Evolutionary conservation across 2,888 invertebrate genomes (phyloP), one percentile per base, ranked within the genome.

Genomic region (Margaritifera margaritifera): DNA sequence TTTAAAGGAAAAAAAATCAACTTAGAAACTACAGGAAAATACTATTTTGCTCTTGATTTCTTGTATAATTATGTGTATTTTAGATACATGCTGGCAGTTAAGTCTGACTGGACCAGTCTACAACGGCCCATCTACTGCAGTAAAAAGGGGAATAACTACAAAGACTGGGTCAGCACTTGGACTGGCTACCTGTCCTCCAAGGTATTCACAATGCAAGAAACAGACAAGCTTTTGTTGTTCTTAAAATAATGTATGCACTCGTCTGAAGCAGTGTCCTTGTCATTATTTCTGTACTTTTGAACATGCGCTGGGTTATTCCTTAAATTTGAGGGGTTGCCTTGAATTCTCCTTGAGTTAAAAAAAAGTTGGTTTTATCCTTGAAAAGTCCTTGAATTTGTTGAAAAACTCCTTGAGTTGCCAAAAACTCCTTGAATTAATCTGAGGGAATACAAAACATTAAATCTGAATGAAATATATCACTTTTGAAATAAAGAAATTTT

Each of bases 161-260:
- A 86, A 54, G 84, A 86, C 54, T 90, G 90, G 90, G 85, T 90
- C 42, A 85, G 85, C 63, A 88, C 86, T 57, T 89, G 90, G 86
- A 86, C 89, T 54, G 86, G 86, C 19, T 89, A 88, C 69, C 81
- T 90, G 2, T 80, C 75, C 24, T 78, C 83, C 8, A 82, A 83
- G 85, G 85, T 84, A 67, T 31, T 59, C 59, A 59, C 27, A 27
- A 25, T 59, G 19, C 27, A n/a, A 25, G 55, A 55, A 55, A 55
- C 15, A 54, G n/a, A 50, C 24, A 51, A 62, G 20, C 22, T 53
- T 55, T 24, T 61, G n/a, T 27, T 25, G 2, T 19, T 20, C 1
- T 59, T 8, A 50, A 61, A 62, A 20, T 50, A 42, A 62, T n/a
- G 2, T 6, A 2, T 56, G 56, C 24, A 22, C n/a, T 22, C 11